Percentiles rank a stretch among this genome's conserved stretches.
Conservation (phyloP, 2,888 invertebrate genomes). For the Hyalella azteca region DNA sequence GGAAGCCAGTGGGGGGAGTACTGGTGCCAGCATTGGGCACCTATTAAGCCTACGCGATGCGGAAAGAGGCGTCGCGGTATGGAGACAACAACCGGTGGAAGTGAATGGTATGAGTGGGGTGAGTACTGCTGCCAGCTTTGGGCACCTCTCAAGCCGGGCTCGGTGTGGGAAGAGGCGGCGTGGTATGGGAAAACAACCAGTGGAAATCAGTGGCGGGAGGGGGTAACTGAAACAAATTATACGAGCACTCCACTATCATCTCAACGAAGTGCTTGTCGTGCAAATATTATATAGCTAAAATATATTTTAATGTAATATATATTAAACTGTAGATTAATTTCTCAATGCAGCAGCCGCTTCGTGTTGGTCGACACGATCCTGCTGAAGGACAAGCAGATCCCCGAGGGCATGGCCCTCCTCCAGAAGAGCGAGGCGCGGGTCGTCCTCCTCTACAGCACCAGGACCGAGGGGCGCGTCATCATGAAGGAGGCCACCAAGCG, state of each 20-base stretch:
- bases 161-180: not conserved
- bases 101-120: conserved; percentile 60
- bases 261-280: too few relatives aligned
- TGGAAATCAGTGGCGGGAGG: too few relatives aligned
- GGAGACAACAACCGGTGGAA: conserved; percentile 64
- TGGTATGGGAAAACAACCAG: not conserved
- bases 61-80: conserved; percentile 84
- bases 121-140: not conserved
- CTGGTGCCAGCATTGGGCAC: too few relatives aligned
- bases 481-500: conserved; percentile 75
- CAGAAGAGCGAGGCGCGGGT: conserved; percentile 34
- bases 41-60: too few relatives aligned
- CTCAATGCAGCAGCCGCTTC: conserved; percentile 32
- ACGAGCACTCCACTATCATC: too few relatives aligned
- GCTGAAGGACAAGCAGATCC: conserved; percentile 22
- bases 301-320: too few relatives aligned
- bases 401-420: conserved; percentile 20
- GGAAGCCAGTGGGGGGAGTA: too few relatives aligned
- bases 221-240: too few relatives aligned
- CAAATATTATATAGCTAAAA: too few relatives aligned
- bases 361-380: conserved; percentile 39
- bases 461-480: conserved; percentile 84
- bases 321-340: too few relatives aligned
- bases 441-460: conserved; percentile 16
- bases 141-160: not conserved